Evolutionary conservation across 1,140 invertebrate genomes (phyloP).

Genomic region (Lepidurus arcticus): DNA sequence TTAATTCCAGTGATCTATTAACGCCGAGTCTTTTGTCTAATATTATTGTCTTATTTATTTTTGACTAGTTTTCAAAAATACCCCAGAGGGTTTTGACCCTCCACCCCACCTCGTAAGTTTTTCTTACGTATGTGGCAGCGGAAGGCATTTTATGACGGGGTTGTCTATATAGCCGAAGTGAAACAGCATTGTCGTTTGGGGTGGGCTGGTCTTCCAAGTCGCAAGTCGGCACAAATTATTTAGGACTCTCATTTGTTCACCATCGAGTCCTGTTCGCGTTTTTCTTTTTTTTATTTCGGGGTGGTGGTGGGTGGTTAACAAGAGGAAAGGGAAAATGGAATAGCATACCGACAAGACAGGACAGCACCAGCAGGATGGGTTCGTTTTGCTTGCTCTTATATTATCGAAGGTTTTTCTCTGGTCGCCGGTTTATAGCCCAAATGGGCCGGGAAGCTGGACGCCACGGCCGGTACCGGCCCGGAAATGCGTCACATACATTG

Average conservation of each 20-base stretch:
- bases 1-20: no score
- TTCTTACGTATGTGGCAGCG: no score
- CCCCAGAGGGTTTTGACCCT: no score
- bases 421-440: background rate
- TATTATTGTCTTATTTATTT: no score
- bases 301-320: background rate
- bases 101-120: no score
- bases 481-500: constrained; percentile 21
- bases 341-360: background rate
- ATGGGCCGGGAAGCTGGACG: constrained; percentile 5
- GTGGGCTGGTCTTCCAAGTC: no score
- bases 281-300: background rate
- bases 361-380: background rate
- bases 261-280: background rate
- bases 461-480: constrained; percentile 14
- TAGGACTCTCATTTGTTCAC: constrained; percentile 21
- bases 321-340: background rate
- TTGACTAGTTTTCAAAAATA: no score
- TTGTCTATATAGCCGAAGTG: no score
- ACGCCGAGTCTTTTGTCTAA: no score
- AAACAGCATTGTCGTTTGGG: no score
- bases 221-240: constrained; percentile 16
- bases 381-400: background rate
- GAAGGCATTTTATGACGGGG: no score
- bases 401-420: background rate